Evolutionary conservation across 2,888 invertebrate species (phyloP).

Genomic region (Lepetodrilus schrolli): DNA sequence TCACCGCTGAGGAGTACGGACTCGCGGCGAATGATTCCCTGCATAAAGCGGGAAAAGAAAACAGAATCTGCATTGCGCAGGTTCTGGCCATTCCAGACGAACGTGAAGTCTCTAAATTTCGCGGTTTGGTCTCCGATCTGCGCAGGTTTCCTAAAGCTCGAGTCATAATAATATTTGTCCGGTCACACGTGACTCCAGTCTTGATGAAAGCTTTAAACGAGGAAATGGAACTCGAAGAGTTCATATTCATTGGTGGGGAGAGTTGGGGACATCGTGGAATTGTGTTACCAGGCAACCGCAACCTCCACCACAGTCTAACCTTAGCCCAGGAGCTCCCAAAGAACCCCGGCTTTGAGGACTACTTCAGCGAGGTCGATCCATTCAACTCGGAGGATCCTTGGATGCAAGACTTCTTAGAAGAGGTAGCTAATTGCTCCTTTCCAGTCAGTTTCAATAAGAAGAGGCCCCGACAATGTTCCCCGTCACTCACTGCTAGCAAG

Average conservation of each 20-base stretch:
- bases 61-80: background rate
- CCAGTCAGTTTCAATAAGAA: constrained; percentile 5
- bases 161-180: background rate
- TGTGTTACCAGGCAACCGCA: background rate
- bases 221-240: background rate
- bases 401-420: background rate
- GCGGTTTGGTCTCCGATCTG: background rate
- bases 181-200: background rate
- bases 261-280: background rate
- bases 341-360: background rate
- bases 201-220: background rate
- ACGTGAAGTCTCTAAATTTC: background rate
- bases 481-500: background rate
- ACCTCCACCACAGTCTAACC: background rate
- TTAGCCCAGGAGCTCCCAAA: constrained; percentile 4
- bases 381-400: background rate
- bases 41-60: background rate
- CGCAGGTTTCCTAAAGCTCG: background rate
- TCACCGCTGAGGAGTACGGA: constrained; percentile 6
- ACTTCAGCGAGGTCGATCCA: background rate
- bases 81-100: background rate
- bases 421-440: background rate
- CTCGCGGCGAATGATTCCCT: background rate
- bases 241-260: constrained; percentile 11
- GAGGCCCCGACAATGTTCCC: background rate